phyloP scores from a whole-genome alignment of 1,140 invertebrate species.

The Drosophila dunni region DNA sequence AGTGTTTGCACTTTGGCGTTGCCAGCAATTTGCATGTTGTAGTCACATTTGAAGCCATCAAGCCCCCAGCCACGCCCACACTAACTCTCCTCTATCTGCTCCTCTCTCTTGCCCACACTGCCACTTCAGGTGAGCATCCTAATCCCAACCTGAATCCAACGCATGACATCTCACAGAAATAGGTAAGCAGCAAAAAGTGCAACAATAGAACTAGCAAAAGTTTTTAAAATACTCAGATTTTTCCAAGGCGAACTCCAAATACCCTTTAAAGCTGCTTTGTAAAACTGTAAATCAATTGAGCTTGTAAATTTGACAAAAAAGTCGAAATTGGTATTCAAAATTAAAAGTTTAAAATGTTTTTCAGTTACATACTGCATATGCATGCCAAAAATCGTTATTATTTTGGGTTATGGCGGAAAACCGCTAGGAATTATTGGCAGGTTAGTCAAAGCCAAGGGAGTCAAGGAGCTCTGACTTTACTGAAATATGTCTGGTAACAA shows the following conservation, averaged over 20 bases:
- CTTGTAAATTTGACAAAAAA: not conserved
- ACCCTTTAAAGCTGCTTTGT: not conserved
- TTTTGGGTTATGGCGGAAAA: not conserved
- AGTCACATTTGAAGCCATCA: constrained; percentile 36
- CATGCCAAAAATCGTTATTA: not conserved
- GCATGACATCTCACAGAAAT: constrained; percentile 32
- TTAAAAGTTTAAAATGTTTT: not conserved
- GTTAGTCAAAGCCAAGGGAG: not conserved
- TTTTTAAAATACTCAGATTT: not conserved
- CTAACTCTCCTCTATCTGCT: not conserved
- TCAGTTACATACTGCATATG: not conserved
- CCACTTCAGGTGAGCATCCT: constrained; percentile 6
- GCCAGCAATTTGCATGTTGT: constrained; percentile 59
- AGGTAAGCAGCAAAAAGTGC: constrained; percentile 45
- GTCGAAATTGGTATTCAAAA: not conserved
- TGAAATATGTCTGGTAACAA: not conserved
- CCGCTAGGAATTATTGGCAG: not conserved
- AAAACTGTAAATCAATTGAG: not conserved
- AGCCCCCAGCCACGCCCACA: not conserved
- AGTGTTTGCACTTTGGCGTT: constrained; percentile 65
- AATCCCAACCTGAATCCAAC: constrained; percentile 33
- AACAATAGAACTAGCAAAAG: constrained; percentile 19
- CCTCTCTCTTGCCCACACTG: not conserved
- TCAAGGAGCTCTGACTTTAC: not conserved
- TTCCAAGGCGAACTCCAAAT: not conserved